These are phyloP conservation scores for Chloebia gouldiae DNA, from an alignment of 2,113 vertebrate genomes.

Conservation along the genomic window DNA sequence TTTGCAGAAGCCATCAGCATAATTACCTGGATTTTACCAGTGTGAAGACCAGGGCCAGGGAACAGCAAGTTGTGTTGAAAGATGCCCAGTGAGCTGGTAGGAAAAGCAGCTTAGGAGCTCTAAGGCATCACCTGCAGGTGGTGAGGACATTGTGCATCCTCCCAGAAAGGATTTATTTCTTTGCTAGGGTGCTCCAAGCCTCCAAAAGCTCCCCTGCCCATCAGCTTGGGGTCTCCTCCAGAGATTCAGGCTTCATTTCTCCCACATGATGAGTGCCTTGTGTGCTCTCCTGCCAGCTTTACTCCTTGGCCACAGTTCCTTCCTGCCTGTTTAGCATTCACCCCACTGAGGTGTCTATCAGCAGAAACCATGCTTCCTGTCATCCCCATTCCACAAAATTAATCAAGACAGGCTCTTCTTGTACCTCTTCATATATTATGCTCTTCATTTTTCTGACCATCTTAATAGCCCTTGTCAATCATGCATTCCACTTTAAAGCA, in stretches of 20 bases:
- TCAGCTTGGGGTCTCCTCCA: not conserved
- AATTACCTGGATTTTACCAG: not conserved
- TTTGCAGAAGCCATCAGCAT: not conserved
- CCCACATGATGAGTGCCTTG: rapidly evolving
- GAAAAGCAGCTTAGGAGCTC: not conserved
- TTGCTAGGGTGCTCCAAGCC: not conserved
- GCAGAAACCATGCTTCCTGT: not conserved
- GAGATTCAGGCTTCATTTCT: not conserved
- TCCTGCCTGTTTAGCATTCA: not conserved
- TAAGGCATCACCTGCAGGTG: not conserved
- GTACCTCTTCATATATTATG: not conserved
- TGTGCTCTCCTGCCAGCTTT: not conserved
- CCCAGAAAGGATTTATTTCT: not conserved
- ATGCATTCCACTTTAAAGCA: not conserved
- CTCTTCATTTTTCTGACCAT: not conserved
- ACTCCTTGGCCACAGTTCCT: not conserved
- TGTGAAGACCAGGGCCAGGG: not conserved
- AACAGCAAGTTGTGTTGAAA: not conserved
- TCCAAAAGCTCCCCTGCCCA: not conserved
- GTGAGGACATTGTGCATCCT: not conserved
- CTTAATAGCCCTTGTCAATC: not conserved
- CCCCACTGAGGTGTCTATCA: not conserved
- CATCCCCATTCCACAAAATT: not conserved
- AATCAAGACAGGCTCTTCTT: not conserved
- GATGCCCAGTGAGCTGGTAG: rapidly evolving